Base-by-base conservation (phyloP, 2,888 invertebrate species). In the Athrips mouffetella region DNA sequence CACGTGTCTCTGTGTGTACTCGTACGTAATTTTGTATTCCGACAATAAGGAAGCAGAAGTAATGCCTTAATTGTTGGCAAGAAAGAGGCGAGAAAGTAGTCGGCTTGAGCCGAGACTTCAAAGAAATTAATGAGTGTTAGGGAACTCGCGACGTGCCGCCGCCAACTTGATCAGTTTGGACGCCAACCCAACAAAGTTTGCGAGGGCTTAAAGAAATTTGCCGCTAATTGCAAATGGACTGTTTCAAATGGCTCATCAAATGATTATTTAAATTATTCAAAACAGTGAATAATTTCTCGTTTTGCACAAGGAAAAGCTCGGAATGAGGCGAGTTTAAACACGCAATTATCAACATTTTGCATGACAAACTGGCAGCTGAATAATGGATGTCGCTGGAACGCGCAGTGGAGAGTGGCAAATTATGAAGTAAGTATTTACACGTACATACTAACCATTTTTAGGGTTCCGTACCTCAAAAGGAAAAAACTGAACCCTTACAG, bases 111-210 rank as follows among this genome's bases (percentile, higher is more conserved):
- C 70, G 76, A 73, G 80, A 79, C 79, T 84, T 82, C 82, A 82
- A 82, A 85, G 83, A 85, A 84, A 86, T 86, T 86, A 87, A 87
- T 85, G 87, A 87, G 81, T 82, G 83, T 86, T 87, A n/a, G 80
- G 77, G 70, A 86, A 86, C 79, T 85, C 70, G 68, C 73, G 77
- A 85, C 87, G 87, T 85, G 85, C 82, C 72, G 66, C 72, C 58
- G 58, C 61, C 64, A 58, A 73, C 73, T 79, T 76, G 78, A 88
- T 87, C 89, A 89, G 88, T 89, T 88, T 81, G 88, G 85, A 75
- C 73, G 87, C 65, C 76, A 85, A 80, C n/a, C 85, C 83, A 85
- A 86, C 88, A 82, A 90, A 83, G 70, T 82, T 78, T 59, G 64
- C 59, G 63, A 70, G 70, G 73, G 77, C 79, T 76, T 76, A 75